Base-by-base conservation (phyloP, 2,888 invertebrate species). In the Diarsia dahlii region DNA sequence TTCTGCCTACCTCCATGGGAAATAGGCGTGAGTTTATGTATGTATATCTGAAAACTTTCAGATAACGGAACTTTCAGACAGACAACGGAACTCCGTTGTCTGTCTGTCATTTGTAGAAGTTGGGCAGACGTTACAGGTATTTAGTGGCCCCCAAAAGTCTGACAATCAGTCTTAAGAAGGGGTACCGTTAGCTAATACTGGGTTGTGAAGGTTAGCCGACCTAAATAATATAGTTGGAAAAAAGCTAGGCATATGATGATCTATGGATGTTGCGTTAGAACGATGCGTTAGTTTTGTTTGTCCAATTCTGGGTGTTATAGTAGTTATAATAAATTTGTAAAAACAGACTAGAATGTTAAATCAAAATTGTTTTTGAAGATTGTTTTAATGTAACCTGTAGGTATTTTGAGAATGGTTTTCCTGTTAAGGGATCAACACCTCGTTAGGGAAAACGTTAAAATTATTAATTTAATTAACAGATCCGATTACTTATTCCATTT, bases 351-450 rank as follows among this genome's bases (percentile, higher is more conserved):
- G 3, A 50, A 50, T 50, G 2, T 70, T 18, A 48, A 23, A 34
- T 48, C 5, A 18, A 23, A 5, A 56, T 56, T 23, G 2, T 20
- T 56, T 54, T 23, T 23, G 0, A 56, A 2, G 2, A 13, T 56
- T 56, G 23, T 2, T 6, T 56, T 28, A 28, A 28, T 28, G 2
- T 2, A 28, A 28, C 1, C 28, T 23, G 56, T 56, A 56, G n/a
- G n/a, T n/a, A n/a, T n/a, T 56, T 56, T 56, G 23, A 23, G 23
- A 23, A 13, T 23, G 6, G 18, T 76, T 74, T 74, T 63, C 64
- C 76, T 54, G 74, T 76, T 64, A 20, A 1, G 4, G 34, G 20
- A 76, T 54, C 39, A 76, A 46, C 52, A 76, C 15, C 20, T 76
- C 1, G 15, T 23, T 54, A 18, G 28, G 60, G 50, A 74, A 60